phyloP scores from a whole-genome alignment of 2,797 vertebrate genomes.

The Galagoides demidoff region DNA sequence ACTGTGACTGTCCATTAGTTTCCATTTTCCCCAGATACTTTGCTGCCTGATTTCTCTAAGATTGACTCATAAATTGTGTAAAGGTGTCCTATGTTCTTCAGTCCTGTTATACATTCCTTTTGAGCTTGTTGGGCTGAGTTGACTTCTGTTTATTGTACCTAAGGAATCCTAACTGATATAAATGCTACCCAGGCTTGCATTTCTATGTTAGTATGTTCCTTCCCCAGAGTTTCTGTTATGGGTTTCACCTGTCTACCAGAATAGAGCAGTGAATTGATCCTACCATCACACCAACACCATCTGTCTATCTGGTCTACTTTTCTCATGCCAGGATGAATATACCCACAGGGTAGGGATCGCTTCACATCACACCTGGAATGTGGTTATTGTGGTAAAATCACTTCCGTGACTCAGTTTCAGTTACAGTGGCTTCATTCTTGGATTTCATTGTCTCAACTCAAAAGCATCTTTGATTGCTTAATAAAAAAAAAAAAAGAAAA shows the following conservation, averaged over 20 bases:
- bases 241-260: neutral
- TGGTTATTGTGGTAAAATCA: neutral
- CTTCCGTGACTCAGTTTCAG: neutral
- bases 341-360: no score
- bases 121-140: neutral
- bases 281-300: neutral
- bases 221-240: neutral
- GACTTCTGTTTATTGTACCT: neutral
- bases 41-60: constrained; percentile 13
- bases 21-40: neutral
- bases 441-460: neutral
- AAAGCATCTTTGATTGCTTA: neutral
- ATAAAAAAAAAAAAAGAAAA: constrained; percentile 15
- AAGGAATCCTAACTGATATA: neutral
- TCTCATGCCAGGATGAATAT: neutral
- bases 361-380: neutral
- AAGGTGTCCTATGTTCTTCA: constrained; percentile 11
- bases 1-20: neutral
- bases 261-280: neutral
- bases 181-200: neutral
- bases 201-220: constrained; percentile 7
- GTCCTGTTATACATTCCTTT: neutral
- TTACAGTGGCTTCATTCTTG: neutral
- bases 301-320: neutral
- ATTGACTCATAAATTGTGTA: neutral